Conservation (phyloP, 2,888 invertebrate species). For the Apamea monoglypha region DNA sequence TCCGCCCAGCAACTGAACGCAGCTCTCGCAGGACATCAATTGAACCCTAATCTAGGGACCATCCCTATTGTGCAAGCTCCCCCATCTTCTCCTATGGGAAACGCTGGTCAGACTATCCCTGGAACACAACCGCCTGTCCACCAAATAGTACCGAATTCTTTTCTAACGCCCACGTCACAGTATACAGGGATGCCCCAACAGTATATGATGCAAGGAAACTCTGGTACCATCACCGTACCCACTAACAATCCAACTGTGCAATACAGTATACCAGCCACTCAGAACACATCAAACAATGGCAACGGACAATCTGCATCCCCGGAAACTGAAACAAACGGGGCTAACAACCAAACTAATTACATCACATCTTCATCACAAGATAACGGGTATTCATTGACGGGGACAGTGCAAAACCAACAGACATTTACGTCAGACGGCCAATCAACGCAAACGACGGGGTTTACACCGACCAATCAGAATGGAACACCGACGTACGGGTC, state of each 20-base stretch:
- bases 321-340: constrained; percentile 80
- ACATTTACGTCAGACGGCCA: constrained; percentile 78
- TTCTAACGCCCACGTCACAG: constrained; percentile 83
- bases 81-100: constrained; percentile 79
- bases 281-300: constrained; percentile 77
- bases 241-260: constrained; percentile 80
- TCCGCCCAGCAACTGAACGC: constrained; percentile 87
- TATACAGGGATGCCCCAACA: constrained; percentile 82
- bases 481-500: constrained; percentile 77
- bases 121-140: constrained; percentile 81
- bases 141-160: constrained; percentile 82
- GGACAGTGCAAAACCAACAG: constrained; percentile 78
- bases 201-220: constrained; percentile 84
- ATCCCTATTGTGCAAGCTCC: constrained; percentile 86
- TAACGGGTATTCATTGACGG: constrained; percentile 76
- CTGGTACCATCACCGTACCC: constrained; percentile 78
- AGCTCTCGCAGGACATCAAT: constrained; percentile 83
- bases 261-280: constrained; percentile 79
- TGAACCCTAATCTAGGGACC: constrained; percentile 81
- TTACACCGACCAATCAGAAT: constrained; percentile 76
- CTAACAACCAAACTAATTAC: constrained; percentile 82
- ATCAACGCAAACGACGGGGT: constrained; percentile 76
- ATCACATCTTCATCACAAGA: constrained; percentile 87
- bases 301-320: constrained; percentile 76
- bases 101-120: constrained; percentile 75